Evolutionary conservation across 2,888 invertebrate genomes (phyloP).

Genomic region (Tetanocera ferruginea): DNA sequence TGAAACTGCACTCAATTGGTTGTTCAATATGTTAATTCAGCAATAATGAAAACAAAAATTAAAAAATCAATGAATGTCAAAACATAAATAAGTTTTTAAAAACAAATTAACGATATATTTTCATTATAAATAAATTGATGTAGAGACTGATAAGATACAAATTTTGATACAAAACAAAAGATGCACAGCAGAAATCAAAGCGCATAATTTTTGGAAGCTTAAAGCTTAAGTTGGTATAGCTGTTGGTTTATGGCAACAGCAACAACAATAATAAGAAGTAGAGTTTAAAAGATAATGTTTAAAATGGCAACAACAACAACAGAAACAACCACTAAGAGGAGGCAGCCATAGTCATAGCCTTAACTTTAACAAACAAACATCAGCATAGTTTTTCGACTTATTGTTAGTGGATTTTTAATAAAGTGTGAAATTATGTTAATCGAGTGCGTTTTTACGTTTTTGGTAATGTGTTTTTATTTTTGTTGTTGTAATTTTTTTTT

Average conservation of each 20-base stretch:
- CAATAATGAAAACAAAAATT: no score
- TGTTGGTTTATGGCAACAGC: no score
- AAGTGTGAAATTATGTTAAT: conserved; percentile 30
- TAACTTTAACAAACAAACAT: no score
- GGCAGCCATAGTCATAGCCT: no score
- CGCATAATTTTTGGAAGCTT: no score
- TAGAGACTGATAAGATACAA: not conserved
- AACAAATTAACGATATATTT: not conserved
- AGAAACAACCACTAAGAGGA: no score
- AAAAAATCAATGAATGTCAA: not conserved
- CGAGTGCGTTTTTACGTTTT: not conserved
- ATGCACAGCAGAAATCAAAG: not conserved
- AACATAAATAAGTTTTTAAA: not conserved
- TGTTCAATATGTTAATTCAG: no score
- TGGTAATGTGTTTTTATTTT: conserved; percentile 1
- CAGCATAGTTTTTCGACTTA: no score
- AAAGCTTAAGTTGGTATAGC: no score
- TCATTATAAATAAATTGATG: not conserved
- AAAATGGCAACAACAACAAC: not conserved
- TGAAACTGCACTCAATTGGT: no score
- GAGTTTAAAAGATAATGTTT: no score
- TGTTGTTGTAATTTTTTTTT: conserved; percentile 36
- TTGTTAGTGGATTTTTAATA: not conserved
- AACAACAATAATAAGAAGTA: no score
- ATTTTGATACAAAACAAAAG: not conserved